phyloP scores from a whole-genome alignment of 2,888 invertebrate species.

The Ceratothoa steindachneri region DNA sequence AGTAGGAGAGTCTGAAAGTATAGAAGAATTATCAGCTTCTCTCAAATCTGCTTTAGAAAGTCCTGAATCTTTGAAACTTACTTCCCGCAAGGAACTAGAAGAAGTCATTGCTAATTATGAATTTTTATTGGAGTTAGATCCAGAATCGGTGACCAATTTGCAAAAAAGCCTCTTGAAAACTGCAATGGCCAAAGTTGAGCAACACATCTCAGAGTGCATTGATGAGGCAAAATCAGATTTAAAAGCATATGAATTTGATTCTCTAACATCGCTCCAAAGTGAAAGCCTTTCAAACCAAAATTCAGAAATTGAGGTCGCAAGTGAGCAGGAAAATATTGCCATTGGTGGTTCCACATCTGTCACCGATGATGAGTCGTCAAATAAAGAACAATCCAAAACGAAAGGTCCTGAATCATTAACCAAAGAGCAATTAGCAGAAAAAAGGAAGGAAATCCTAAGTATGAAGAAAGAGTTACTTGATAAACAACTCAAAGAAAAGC shows the following conservation, averaged over 20 bases:
- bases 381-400: slow-evolving; percentile 42
- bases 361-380: slow-evolving; percentile 36
- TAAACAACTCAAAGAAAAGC: slow-evolving; percentile 37
- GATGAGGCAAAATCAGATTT: not conserved
- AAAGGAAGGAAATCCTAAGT: slow-evolving; percentile 39
- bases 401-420: slow-evolving; percentile 3
- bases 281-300: not conserved
- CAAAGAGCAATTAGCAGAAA: slow-evolving; percentile 25
- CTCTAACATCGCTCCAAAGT: not conserved
- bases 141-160: not conserved
- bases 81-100: not conserved
- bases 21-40: not conserved
- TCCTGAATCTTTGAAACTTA: not conserved
- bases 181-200: not conserved
- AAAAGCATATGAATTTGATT: not conserved
- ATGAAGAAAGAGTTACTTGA: slow-evolving; percentile 10
- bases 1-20: slow-evolving; percentile 24
- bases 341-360: not conserved
- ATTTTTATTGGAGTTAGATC: slow-evolving; percentile 5
- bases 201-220: not conserved
- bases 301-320: not conserved
- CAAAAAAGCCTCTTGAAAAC: not conserved
- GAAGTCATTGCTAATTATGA: slow-evolving; percentile 1
- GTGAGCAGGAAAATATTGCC: not conserved
- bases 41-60: not conserved